Conservation (phyloP, 2,888 invertebrate genomes). For the Luffia ferchaultella region DNA sequence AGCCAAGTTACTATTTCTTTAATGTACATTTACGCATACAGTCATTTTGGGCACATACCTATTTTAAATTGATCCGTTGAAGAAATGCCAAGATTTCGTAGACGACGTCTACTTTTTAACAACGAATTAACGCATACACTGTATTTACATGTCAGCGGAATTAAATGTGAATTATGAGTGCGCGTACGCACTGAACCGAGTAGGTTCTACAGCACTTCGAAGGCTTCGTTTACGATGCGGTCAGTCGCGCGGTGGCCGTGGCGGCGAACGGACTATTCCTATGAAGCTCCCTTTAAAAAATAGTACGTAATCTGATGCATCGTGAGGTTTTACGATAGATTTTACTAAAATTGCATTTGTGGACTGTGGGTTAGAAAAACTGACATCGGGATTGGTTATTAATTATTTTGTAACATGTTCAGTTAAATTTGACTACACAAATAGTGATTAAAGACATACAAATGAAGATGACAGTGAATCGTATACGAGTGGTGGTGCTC, state of each 20-base stretch:
- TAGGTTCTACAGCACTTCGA: conserved; percentile 23
- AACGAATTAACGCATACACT: too few species aligned
- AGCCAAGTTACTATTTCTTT: too few species aligned
- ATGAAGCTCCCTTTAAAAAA: not conserved
- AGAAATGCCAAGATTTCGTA: too few species aligned
- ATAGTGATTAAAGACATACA: conserved; percentile 21
- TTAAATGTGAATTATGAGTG: conserved; percentile 18
- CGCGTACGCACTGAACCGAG: conserved; percentile 30
- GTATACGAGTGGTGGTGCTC: conserved; percentile 81
- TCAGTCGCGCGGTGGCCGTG: conserved; percentile 53
- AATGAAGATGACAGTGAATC: conserved; percentile 79
- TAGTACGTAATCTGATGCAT: conserved; percentile 18
- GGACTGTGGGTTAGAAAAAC: not conserved
- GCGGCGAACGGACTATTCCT: conserved; percentile 27
- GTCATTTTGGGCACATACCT: too few species aligned
- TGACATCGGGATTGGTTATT: too few species aligned
- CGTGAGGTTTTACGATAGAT: conserved; percentile 56
- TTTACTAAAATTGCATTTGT: conserved; percentile 7
- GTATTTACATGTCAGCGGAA: not conserved
- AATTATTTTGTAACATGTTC: conserved; percentile 11
- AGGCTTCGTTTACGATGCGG: not conserved
- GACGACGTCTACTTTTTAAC: too few species aligned
- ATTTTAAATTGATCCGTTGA: too few species aligned
- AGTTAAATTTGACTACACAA: not conserved
- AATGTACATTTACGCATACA: too few species aligned